These are phyloP conservation scores for Chiloscyllium punctatum DNA, from an alignment of 2,797 vertebrate genomes.

Conservation along the genomic window DNA sequence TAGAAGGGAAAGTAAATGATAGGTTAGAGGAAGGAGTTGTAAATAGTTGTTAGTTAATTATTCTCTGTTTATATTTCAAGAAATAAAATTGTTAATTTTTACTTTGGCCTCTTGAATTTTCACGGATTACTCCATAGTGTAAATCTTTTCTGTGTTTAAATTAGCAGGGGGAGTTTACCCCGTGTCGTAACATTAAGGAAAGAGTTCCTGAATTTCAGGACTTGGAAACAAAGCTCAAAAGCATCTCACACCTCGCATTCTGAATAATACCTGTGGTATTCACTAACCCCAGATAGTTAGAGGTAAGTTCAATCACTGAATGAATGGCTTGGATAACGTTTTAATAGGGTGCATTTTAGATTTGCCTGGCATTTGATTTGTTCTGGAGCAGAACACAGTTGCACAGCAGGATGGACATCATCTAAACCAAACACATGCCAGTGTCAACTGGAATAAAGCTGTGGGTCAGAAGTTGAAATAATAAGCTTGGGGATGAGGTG, in stretches of 20 bases:
- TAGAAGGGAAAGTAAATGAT: too few relatives aligned
- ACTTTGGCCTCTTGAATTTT: too few relatives aligned
- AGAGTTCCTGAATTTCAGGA: neutral
- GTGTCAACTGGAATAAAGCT: neutral
- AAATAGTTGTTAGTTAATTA: too few relatives aligned
- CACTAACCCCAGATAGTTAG: neutral
- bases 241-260: neutral
- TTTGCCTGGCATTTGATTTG: neutral
- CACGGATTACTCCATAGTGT: too few relatives aligned
- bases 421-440: neutral
- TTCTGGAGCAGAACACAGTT: neutral
- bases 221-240: neutral
- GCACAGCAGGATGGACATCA: neutral
- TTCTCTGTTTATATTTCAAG: too few relatives aligned
- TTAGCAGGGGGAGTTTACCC: too few relatives aligned
- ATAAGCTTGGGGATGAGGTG: neutral
- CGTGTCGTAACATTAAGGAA: neutral
- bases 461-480: neutral
- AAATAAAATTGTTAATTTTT: too few relatives aligned
- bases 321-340: neutral
- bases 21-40: too few relatives aligned
- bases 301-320: neutral
- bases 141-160: too few relatives aligned
- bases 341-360: neutral
- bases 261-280: neutral